These are phyloP conservation scores for Eutolmus rufibarbis DNA, from an alignment of 2,888 invertebrate genomes.

Conservation along the genomic window DNA sequence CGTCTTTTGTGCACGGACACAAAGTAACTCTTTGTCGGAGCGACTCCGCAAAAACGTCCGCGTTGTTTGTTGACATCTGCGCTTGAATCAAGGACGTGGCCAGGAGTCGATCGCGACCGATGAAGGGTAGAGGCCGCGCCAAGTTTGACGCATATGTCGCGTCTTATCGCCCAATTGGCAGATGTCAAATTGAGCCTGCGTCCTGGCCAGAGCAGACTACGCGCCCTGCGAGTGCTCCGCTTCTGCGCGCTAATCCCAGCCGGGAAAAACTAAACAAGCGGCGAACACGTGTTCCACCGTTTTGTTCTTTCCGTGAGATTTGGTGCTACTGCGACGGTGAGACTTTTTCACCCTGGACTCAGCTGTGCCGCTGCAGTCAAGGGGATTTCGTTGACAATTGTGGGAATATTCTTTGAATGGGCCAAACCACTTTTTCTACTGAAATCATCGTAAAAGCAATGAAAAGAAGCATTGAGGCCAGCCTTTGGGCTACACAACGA, in stretches of 20 bases:
- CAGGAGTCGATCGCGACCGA: neutral
- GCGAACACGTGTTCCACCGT: neutral
- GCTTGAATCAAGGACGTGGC: neutral
- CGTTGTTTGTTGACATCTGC: slow-evolving; percentile 29
- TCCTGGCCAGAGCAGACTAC: neutral
- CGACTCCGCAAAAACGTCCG: neutral
- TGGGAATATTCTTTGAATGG: neutral
- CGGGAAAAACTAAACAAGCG: neutral
- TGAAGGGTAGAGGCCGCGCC: neutral
- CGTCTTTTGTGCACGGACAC: slow-evolving; percentile 1
- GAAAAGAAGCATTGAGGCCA: neutral
- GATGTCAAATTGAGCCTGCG: slow-evolving; percentile 3
- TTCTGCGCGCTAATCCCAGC: neutral
- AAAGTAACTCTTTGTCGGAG: slow-evolving; percentile 19
- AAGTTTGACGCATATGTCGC: neutral
- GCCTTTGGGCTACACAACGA: neutral
- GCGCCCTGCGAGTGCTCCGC: neutral
- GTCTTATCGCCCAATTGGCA: neutral
- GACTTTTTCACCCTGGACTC: neutral
- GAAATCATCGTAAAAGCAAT: neutral
- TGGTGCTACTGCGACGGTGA: neutral
- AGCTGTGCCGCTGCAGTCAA: neutral
- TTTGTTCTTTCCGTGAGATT: slow-evolving; percentile 5
- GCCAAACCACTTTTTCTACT: neutral
- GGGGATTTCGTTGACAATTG: neutral